A percentile compares a stretch with the other conserved stretches of the same genome.
Evolutionary conservation across 2,888 invertebrate species (phyloP).

Genomic region (Drepana falcataria): DNA sequence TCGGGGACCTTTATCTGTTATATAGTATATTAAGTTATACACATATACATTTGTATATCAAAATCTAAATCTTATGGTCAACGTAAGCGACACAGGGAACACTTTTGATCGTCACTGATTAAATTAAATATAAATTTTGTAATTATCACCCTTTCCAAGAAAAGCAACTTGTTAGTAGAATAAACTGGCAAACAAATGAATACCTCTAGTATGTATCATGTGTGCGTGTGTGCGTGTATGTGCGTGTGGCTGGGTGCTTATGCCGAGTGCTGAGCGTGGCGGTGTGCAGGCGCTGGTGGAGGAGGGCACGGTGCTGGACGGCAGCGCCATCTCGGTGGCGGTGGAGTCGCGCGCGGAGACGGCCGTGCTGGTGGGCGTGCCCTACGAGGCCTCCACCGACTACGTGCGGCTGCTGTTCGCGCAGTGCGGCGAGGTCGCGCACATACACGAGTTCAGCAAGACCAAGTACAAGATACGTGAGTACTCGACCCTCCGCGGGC

Average conservation of each 20-base stretch:
- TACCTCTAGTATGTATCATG: too few relatives aligned
- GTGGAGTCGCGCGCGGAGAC: conserved; percentile 70
- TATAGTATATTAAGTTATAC: too few relatives aligned
- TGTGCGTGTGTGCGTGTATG: too few relatives aligned
- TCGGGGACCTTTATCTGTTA: too few relatives aligned
- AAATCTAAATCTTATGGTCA: too few relatives aligned
- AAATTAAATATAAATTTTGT: too few relatives aligned
- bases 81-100: too few relatives aligned
- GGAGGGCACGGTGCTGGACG: conserved; percentile 58
- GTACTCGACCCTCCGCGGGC: conserved; percentile 18
- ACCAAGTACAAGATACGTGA: conserved; percentile 74
- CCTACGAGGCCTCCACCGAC: conserved; percentile 67
- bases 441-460: conserved; percentile 76
- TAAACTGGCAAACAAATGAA: too few relatives aligned
- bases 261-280: neutral
- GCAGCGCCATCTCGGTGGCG: conserved; percentile 52
- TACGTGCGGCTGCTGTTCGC: conserved; percentile 65
- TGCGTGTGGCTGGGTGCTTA: neutral
- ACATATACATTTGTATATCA: too few relatives aligned
- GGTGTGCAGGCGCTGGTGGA: conserved; percentile 57
- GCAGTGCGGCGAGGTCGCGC: conserved; percentile 69
- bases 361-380: conserved; percentile 72
- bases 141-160: too few relatives aligned
- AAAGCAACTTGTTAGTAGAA: too few relatives aligned
- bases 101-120: too few relatives aligned